Conservation (phyloP, 2,888 invertebrate species). For the Xylota sylvarum region DNA sequence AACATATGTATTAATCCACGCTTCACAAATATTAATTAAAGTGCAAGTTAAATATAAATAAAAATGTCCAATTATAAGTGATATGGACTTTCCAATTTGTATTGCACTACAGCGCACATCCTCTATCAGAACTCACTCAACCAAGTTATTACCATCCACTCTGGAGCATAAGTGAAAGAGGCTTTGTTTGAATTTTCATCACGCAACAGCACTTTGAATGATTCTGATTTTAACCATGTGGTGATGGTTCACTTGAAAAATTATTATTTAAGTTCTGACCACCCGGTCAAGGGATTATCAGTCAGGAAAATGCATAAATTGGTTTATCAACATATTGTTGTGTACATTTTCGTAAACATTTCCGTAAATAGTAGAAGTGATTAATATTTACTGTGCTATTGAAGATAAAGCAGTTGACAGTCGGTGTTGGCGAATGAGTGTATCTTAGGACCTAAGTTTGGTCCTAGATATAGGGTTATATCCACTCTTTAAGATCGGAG, state of each 20-base stretch:
- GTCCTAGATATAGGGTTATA: no score
- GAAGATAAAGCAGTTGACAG: no score
- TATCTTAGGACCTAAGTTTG: no score
- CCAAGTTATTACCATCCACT: constrained; percentile 24
- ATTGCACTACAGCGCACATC: neutral
- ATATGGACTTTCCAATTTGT: constrained; percentile 4
- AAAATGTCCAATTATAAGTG: constrained; percentile 14
- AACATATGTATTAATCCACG: neutral
- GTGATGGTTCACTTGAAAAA: neutral
- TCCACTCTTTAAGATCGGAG: no score
- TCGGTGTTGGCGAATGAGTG: no score
- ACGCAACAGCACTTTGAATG: constrained; percentile 9
- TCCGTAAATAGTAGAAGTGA: no score
- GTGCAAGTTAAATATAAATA: constrained; percentile 28
- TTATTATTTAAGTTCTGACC: constrained; percentile 10
- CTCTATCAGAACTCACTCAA: constrained; percentile 17
- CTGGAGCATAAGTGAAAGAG: constrained; percentile 7
- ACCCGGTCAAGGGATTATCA: neutral
- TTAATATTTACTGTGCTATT: no score
- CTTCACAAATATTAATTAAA: constrained; percentile 30
- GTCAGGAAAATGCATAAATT: neutral
- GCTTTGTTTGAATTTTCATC: constrained; percentile 23
- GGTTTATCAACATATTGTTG: no score
- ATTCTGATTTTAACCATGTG: neutral
- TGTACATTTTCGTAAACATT: neutral